Evolutionary conservation across 2,888 invertebrate species (phyloP).

Genomic region (Neoaliturus tenellus): DNA sequence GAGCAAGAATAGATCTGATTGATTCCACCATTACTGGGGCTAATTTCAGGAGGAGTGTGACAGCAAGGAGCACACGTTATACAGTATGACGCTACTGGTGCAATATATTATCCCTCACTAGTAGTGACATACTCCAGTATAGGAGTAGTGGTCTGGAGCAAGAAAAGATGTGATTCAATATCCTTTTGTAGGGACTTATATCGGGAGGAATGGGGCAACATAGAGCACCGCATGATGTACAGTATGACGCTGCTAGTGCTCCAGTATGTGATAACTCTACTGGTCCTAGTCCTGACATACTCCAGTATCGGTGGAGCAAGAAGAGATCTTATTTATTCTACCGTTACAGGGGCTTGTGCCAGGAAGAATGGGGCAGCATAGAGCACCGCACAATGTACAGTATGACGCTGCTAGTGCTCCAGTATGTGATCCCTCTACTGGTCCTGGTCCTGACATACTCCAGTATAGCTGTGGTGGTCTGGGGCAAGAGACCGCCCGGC

Average conservation of each 20-base stretch:
- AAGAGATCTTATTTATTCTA: too few relatives aligned
- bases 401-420: slow-evolving; percentile 85
- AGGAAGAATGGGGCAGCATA: slow-evolving; percentile 81
- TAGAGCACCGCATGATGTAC: slow-evolving; percentile 82
- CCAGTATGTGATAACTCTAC: slow-evolving; percentile 89
- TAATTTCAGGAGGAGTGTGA: slow-evolving; percentile 86
- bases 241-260: slow-evolving; percentile 85
- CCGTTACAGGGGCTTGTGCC: slow-evolving; percentile 82
- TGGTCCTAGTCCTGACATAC: slow-evolving; percentile 91
- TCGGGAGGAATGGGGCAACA: slow-evolving; percentile 82
- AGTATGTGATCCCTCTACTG: slow-evolving; percentile 88
- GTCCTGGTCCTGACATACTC: slow-evolving; percentile 91
- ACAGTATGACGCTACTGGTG: slow-evolving; percentile 85
- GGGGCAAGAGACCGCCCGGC: slow-evolving; percentile 91
- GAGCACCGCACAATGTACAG: slow-evolving; percentile 84
- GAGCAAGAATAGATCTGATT: too few relatives aligned
- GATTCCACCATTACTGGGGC: slow-evolving; percentile 81
- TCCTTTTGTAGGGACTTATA: slow-evolving; percentile 87
- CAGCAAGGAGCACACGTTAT: slow-evolving; percentile 79
- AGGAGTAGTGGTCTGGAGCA: slow-evolving; percentile 91
- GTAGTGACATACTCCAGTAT: slow-evolving; percentile 92
- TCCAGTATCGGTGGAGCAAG: slow-evolving; percentile 87
- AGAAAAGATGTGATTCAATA: too few relatives aligned
- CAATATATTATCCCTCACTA: slow-evolving; percentile 91
- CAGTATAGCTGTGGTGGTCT: slow-evolving; percentile 89